These are phyloP conservation scores for Bombus sibiricus DNA, from an alignment of 1,140 invertebrate species.

Conservation along the genomic window DNA sequence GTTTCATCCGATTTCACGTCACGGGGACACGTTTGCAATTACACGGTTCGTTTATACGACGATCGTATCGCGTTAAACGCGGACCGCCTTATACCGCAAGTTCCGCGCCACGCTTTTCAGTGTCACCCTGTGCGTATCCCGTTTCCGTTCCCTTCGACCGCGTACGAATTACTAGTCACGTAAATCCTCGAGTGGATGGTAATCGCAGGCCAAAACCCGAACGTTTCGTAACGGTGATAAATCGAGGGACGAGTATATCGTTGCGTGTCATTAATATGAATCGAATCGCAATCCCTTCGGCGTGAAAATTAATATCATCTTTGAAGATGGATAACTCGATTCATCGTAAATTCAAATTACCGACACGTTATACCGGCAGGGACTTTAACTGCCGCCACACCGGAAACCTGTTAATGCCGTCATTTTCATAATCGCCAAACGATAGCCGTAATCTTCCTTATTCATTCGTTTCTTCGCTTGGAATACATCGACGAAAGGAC, in stretches of 20 bases:
- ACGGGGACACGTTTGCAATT: constrained; percentile 57
- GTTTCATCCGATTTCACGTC: constrained; percentile 53
- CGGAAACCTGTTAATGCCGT: constrained; percentile 30
- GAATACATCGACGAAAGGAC: not conserved
- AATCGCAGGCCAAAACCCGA: not conserved
- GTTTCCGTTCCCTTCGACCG: constrained; percentile 1
- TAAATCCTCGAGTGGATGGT: constrained; percentile 3
- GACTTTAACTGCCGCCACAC: not conserved
- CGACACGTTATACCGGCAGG: constrained; percentile 12
- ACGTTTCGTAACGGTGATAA: constrained; percentile 22
- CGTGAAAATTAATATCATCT: constrained; percentile 40
- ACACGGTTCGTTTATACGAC: constrained; percentile 50
- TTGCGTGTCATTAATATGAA: constrained; percentile 36
- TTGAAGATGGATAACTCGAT: constrained; percentile 32
- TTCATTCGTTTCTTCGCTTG: constrained; percentile 22
- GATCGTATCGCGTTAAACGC: constrained; percentile 34
- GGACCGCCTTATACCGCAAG: constrained; percentile 30
- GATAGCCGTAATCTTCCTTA: constrained; percentile 18
- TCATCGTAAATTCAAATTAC: constrained; percentile 43
- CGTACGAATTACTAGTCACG: constrained; percentile 10
- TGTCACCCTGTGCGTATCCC: not conserved
- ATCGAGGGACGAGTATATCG: constrained; percentile 6
- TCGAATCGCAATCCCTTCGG: constrained; percentile 25
- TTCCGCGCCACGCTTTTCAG: constrained; percentile 1
- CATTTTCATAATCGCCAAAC: constrained; percentile 49